Evolutionary conservation across 1,140 invertebrate species (phyloP).

Genomic region (Caenorhabditis tropicalis): DNA sequence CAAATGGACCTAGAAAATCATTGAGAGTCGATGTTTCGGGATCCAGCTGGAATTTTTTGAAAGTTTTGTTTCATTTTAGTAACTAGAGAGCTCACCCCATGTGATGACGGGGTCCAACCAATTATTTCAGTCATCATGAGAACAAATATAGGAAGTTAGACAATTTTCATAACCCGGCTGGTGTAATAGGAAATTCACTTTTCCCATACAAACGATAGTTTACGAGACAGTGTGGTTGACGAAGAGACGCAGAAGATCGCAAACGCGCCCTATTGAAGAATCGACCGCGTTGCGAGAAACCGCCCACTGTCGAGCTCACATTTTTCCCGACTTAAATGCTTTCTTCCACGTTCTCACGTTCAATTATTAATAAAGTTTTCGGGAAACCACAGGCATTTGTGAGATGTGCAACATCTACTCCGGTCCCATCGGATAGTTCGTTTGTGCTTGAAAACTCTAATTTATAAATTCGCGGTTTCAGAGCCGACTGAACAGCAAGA

Average conservation of each 20-base stretch:
- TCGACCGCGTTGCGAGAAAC: slow-evolving; percentile 22
- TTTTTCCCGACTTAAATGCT: background rate
- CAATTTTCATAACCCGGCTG: no score
- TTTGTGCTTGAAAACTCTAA: background rate
- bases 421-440: background rate
- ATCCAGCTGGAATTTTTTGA: background rate
- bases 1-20: background rate
- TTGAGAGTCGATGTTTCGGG: background rate
- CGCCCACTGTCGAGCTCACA: background rate
- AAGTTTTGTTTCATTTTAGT: no score
- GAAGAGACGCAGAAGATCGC: background rate
- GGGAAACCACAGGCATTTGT: background rate
- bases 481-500: background rate
- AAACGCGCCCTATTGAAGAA: background rate
- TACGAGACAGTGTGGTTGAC: background rate
- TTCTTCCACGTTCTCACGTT: background rate
- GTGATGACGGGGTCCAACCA: background rate
- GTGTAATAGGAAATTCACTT: no score
- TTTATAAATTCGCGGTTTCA: background rate
- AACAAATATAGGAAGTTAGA: no score
- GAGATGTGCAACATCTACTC: background rate
- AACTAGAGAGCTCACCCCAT: no score
- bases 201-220: no score
- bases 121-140: background rate
- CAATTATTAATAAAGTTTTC: background rate